Evolutionary conservation across 2,888 invertebrate genomes (phyloP).

Genomic region (Thymelicus lineola): DNA sequence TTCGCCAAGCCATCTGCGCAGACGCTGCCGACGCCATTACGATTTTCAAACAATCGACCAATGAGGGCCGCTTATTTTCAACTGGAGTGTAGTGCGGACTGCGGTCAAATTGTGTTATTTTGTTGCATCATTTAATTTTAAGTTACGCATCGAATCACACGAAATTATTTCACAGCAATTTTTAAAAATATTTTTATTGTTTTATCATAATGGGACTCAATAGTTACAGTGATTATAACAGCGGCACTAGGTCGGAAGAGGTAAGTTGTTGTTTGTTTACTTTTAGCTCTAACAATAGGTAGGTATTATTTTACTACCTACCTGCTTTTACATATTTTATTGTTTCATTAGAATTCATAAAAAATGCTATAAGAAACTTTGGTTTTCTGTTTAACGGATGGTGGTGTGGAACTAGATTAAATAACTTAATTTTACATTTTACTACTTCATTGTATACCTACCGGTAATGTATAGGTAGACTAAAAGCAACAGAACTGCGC

Average conservation of each 20-base stretch:
- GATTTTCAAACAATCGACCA: conserved; percentile 33
- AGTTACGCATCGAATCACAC: conserved; percentile 13
- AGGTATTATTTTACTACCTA: neutral
- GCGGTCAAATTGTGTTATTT: too few relatives aligned
- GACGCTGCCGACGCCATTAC: neutral
- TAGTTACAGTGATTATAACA: conserved; percentile 59
- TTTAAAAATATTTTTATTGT: conserved; percentile 6
- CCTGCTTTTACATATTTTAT: too few relatives aligned
- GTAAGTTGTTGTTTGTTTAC: conserved; percentile 52
- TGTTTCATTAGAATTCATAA: too few relatives aligned
- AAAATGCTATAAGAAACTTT: too few relatives aligned
- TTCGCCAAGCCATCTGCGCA: conserved; percentile 45
- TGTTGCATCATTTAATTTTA: conserved; percentile 12
- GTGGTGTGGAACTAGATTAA: too few relatives aligned
- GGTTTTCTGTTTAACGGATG: too few relatives aligned
- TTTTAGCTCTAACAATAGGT: neutral
- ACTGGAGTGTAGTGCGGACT: neutral
- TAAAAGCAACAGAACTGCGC: too few relatives aligned
- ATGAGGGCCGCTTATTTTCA: conserved; percentile 42
- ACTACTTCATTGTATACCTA: too few relatives aligned
- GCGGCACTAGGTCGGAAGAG: conserved; percentile 55
- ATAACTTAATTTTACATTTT: too few relatives aligned
- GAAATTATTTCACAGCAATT: neutral
- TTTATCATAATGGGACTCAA: conserved; percentile 12
- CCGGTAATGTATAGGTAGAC: too few relatives aligned